These are phyloP conservation scores for Phortica magna DNA, from an alignment of 2,888 invertebrate species.

Conservation along the genomic window DNA sequence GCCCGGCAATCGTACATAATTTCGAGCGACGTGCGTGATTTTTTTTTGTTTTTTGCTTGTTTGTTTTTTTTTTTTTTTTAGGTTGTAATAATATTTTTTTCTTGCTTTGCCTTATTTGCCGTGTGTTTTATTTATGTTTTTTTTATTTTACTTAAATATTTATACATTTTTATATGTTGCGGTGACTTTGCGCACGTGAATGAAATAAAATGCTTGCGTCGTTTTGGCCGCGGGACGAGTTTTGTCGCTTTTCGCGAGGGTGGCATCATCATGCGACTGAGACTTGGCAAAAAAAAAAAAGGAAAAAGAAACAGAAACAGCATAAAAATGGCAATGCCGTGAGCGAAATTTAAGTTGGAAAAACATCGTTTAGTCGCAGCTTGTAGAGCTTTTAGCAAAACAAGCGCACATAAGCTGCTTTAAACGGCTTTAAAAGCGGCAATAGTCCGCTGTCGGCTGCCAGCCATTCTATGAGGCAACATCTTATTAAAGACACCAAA, in stretches of 20 bases:
- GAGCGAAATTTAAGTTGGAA: no score
- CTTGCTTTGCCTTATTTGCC: slow-evolving; percentile 20
- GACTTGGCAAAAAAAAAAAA: background rate
- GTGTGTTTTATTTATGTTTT: slow-evolving; percentile 33
- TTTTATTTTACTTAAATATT: slow-evolving; percentile 32
- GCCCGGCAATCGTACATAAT: background rate
- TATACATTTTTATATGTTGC: slow-evolving; percentile 23
- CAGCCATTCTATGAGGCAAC: no score
- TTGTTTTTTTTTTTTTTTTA: slow-evolving; percentile 28
- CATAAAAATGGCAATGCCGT: no score
- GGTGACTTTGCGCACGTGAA: slow-evolving; percentile 22
- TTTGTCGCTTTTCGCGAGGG: background rate
- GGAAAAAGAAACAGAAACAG: no score
- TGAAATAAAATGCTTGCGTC: slow-evolving; percentile 13
- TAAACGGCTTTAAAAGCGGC: no score
- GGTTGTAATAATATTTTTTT: slow-evolving; percentile 13
- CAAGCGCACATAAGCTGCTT: no score
- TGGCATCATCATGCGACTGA: background rate
- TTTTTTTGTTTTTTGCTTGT: background rate
- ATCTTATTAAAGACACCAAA: no score
- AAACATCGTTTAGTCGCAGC: no score
- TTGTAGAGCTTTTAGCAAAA: no score
- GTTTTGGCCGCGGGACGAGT: background rate
- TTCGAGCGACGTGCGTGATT: slow-evolving; percentile 25
- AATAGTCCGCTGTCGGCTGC: no score